A percentile compares a stretch with the other conserved stretches of the same genome.
These are phyloP conservation scores for Melikaiella ostensackeni DNA, from an alignment of 2,888 invertebrate species.

Conservation along the genomic window DNA sequence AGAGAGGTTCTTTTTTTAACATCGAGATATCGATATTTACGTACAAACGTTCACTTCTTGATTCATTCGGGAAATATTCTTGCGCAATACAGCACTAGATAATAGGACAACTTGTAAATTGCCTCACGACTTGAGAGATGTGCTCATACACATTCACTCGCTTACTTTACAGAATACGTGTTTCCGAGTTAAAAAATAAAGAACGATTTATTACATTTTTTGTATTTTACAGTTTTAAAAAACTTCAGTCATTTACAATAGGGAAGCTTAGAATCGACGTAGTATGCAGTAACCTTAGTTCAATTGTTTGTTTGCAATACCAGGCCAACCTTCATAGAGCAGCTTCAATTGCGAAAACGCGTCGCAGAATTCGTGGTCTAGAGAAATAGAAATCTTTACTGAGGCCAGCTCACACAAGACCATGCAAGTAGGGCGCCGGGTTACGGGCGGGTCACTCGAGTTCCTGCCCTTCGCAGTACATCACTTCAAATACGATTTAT, in stretches of 20 bases:
- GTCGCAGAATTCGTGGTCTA: conserved; percentile 57
- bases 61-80: conserved; percentile 55
- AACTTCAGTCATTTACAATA: conserved; percentile 73
- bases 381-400: conserved; percentile 40
- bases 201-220: conserved; percentile 71
- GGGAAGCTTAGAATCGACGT: conserved; percentile 70
- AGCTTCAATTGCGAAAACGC: conserved; percentile 42
- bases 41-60: conserved; percentile 48
- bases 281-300: conserved; percentile 61
- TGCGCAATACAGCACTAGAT: conserved; percentile 45
- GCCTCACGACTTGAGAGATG: conserved; percentile 53
- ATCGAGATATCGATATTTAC: conserved; percentile 5
- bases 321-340: conserved; percentile 36
- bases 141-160: conserved; percentile 67
- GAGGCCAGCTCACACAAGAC: conserved; percentile 72
- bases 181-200: conserved; percentile 71
- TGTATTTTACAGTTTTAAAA: conserved; percentile 63
- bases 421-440: conserved; percentile 68
- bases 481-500: conserved; percentile 91
- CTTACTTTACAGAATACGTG: conserved; percentile 48
- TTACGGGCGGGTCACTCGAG: conserved; percentile 71
- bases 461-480: conserved; percentile 76
- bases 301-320: conserved; percentile 60
- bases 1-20: no score
- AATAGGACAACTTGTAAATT: conserved; percentile 45